A percentile compares a stretch with the other conserved stretches of the same genome.
These are phyloP conservation scores for Avahi laniger DNA, from an alignment of 2,797 vertebrate species.

Conservation along the genomic window DNA sequence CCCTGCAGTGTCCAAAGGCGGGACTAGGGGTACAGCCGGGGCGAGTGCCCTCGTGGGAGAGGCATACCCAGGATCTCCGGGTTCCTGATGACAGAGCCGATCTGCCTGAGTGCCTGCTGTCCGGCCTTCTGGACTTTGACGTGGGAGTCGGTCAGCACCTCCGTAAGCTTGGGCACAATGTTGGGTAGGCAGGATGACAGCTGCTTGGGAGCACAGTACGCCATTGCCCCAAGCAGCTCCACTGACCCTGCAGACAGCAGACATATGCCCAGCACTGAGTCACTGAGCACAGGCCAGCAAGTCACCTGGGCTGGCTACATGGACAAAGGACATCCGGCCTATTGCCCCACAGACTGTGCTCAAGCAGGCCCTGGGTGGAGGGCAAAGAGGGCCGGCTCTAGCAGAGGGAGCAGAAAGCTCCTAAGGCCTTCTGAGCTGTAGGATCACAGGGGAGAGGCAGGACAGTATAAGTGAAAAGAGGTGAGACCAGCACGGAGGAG, in stretches of 20 bases:
- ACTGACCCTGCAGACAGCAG: slow-evolving; percentile 90
- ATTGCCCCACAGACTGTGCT: neutral
- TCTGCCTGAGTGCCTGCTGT: slow-evolving; percentile 96
- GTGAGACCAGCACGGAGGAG: neutral
- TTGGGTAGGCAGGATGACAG: slow-evolving; percentile 97
- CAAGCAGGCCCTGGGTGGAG: neutral
- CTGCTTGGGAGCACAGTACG: slow-evolving; percentile 97
- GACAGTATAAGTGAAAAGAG: neutral
- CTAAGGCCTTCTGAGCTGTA: neutral
- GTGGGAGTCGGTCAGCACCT: slow-evolving; percentile 98
- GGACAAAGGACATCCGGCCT: neutral
- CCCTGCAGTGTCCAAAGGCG: neutral
- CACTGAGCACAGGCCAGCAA: neutral
- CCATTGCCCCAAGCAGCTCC: slow-evolving; percentile 98
- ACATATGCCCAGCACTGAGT: neutral
- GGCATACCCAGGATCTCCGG: slow-evolving; percentile 96
- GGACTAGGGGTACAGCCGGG: neutral
- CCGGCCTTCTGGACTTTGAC: slow-evolving; percentile 99
- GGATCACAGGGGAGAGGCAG: neutral
- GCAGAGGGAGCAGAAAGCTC: neutral
- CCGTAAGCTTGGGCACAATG: slow-evolving; percentile 98
- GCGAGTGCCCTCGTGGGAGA: neutral
- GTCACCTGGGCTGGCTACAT: neutral
- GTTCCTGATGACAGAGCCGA: slow-evolving; percentile 98
- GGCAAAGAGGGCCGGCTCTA: neutral